Conservation (phyloP, 2,888 invertebrate genomes). For the Stenichneumon culpator region DNA sequence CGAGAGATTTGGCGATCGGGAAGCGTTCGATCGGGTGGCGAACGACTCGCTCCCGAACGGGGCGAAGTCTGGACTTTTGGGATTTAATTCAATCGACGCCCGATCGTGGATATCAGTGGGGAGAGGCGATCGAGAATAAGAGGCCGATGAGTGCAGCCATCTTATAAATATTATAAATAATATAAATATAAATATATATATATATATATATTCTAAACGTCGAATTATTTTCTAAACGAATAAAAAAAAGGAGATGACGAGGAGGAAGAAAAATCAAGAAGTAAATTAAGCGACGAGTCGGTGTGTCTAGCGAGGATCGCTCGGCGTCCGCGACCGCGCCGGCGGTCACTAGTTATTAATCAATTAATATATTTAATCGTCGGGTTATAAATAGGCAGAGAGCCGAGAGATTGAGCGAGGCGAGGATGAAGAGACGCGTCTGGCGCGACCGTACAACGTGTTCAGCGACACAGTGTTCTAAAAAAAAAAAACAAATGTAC, state of each 20-base stretch:
- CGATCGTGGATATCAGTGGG: slow-evolving; percentile 61
- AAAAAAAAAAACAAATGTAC: slow-evolving; percentile 8
- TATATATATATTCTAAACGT: slow-evolving; percentile 64
- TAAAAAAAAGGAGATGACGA: slow-evolving; percentile 6
- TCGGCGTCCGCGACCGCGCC: not conserved
- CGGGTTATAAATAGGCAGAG: not conserved
- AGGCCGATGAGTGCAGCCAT: slow-evolving; percentile 53
- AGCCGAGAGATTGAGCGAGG: not conserved
- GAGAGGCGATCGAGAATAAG: slow-evolving; percentile 51
- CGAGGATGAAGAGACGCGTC: not conserved
- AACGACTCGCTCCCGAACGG: slow-evolving; percentile 31
- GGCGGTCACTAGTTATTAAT: slow-evolving; percentile 25
- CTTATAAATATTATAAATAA: slow-evolving; percentile 66
- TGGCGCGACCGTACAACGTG: slow-evolving; percentile 22
- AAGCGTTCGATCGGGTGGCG: slow-evolving; percentile 25
- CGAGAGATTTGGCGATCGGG: slow-evolving; percentile 8
- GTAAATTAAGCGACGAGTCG: slow-evolving; percentile 31
- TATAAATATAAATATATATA: slow-evolving; percentile 53
- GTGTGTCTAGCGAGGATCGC: slow-evolving; percentile 22
- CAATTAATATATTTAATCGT: slow-evolving; percentile 15
- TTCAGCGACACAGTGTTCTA: slow-evolving; percentile 27
- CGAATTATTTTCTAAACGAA: slow-evolving; percentile 66
- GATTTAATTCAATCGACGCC: not conserved
- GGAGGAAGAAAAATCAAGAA: slow-evolving; percentile 30
- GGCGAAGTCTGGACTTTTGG: slow-evolving; percentile 40